phyloP scores from a whole-genome alignment of 2,888 invertebrate species.

The Scelioninae gen. 1 region DNA sequence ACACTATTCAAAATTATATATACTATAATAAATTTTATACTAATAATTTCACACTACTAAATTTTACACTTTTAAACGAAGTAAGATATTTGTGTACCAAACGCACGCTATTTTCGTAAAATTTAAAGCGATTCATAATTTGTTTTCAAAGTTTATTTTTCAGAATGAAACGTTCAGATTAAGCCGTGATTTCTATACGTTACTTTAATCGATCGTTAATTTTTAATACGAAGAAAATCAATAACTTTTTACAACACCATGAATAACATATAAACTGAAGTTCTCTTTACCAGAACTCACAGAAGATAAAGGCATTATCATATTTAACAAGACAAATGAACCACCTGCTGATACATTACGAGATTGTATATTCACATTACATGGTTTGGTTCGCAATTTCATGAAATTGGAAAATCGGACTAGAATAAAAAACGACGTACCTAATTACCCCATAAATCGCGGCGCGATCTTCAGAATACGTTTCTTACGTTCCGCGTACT shows the following conservation, averaged over 20 bases:
- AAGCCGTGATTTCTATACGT: too few species aligned
- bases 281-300: conserved; percentile 9
- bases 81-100: too few species aligned
- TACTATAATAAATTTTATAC: too few species aligned
- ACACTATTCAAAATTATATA: too few species aligned
- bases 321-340: conserved; percentile 58
- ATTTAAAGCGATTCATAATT: too few species aligned
- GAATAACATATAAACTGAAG: conserved; percentile 1
- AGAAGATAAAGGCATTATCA: conserved; percentile 36
- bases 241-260: conserved; percentile 15
- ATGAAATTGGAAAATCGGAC: conserved; percentile 22
- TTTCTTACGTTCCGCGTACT: conserved; percentile 1
- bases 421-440: conserved; percentile 4
- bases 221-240: neutral
- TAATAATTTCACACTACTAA: too few species aligned
- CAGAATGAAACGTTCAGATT: too few species aligned
- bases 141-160: too few species aligned
- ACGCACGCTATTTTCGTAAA: too few species aligned
- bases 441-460: conserved; percentile 21
- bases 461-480: neutral
- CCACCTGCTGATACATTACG: conserved; percentile 56
- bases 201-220: too few species aligned
- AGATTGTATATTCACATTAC: conserved; percentile 43
- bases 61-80: too few species aligned
- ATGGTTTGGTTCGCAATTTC: conserved; percentile 32